A percentile compares a stretch with the other conserved stretches of the same genome.
These are phyloP conservation scores for Pygoscelis antarcticus DNA, from an alignment of 2,113 vertebrate species.

Conservation along the genomic window DNA sequence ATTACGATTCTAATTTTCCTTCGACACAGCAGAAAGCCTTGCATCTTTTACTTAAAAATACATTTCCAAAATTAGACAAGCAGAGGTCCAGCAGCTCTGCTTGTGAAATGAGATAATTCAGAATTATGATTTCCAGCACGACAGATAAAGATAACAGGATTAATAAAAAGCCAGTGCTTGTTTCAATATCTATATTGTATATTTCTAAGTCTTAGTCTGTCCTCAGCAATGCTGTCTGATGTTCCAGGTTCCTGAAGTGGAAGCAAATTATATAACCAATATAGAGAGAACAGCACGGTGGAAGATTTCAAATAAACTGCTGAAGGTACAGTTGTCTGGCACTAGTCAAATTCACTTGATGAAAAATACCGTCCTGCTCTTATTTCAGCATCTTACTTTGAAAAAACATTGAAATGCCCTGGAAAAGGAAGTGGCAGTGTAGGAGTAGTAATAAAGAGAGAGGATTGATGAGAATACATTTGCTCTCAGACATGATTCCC, in stretches of 20 bases:
- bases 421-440: not conserved
- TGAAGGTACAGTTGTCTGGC: not conserved
- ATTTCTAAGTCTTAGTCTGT: not conserved
- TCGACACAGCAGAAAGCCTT: not conserved
- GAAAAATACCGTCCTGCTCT: not conserved
- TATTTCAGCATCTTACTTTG: not conserved
- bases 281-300: not conserved
- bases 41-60: not conserved
- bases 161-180: not conserved
- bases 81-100: not conserved
- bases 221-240: not conserved
- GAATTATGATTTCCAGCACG: not conserved
- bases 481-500: not conserved
- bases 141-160: not conserved
- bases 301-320: not conserved
- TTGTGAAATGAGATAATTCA: not conserved
- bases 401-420: not conserved
- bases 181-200: not conserved
- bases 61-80: not conserved
- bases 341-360: not conserved
- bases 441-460: not conserved
- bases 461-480: not conserved
- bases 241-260: not conserved
- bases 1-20: not conserved
- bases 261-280: not conserved